Conservation (phyloP, 2,888 invertebrate species). For the Meganola albula region DNA sequence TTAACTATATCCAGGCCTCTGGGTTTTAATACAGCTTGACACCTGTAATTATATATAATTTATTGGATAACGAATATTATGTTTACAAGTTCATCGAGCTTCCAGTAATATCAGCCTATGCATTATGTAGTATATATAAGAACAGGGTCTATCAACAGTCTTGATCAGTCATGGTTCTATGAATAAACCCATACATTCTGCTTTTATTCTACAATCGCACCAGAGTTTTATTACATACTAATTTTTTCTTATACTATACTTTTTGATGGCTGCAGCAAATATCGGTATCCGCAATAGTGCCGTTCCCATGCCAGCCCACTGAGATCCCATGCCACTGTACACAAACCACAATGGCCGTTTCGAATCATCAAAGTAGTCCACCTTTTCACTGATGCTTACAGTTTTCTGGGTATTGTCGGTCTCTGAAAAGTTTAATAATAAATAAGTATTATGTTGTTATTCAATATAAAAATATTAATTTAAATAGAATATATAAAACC, state of each 20-base stretch:
- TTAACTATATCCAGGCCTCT: conserved; percentile 81
- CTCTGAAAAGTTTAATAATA: conserved; percentile 34
- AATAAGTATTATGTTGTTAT: too few species aligned
- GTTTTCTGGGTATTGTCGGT: conserved; percentile 40
- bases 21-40: conserved; percentile 74
- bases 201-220: too few species aligned
- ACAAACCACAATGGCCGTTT: conserved; percentile 81
- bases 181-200: too few species aligned
- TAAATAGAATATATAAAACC: background rate
- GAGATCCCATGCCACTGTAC: conserved; percentile 85
- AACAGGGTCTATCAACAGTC: too few species aligned
- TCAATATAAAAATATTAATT: conserved; percentile 50
- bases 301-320: conserved; percentile 82
- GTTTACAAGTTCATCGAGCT: too few species aligned
- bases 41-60: conserved; percentile 47
- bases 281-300: conserved; percentile 79
- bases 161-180: too few species aligned
- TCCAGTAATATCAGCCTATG: too few species aligned
- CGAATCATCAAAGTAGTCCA: conserved; percentile 46
- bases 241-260: too few species aligned
- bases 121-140: too few species aligned
- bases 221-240: too few species aligned
- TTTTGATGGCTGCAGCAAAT: conserved; percentile 75
- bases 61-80: too few species aligned
- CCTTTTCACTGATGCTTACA: conserved; percentile 35